These are phyloP conservation scores for Rhinolophus sinicus DNA, from an alignment of 2,113 vertebrate genomes.

Conservation along the genomic window DNA sequence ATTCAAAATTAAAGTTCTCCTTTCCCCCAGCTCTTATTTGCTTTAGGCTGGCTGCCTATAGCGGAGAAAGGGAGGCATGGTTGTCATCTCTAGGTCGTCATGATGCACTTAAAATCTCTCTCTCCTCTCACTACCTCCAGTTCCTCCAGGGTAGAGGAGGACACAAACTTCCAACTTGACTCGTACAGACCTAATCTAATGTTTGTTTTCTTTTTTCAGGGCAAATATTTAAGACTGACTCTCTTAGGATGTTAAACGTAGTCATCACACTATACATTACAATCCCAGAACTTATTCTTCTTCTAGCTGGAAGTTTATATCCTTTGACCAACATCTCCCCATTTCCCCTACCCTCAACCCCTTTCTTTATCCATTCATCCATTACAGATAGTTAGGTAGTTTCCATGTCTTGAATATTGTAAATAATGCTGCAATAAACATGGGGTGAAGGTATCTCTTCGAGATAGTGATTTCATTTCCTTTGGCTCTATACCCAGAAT, in stretches of 20 bases:
- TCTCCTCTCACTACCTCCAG: not conserved
- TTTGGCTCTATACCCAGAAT: not conserved
- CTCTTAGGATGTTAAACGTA: not conserved
- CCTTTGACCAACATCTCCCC: not conserved
- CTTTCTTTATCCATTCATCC: not conserved
- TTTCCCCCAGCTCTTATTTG: not conserved
- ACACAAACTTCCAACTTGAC: not conserved
- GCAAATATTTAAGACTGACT: not conserved
- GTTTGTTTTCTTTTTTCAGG: not conserved
- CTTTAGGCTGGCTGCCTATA: not conserved
- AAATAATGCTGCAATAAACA: not conserved
- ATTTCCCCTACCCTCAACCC: too few relatives aligned
- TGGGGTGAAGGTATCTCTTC: not conserved
- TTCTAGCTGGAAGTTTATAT: not conserved
- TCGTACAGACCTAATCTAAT: not conserved
- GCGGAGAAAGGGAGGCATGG: not conserved
- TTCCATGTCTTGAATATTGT: not conserved
- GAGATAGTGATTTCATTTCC: not conserved
- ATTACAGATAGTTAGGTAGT: not conserved
- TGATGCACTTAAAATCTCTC: not conserved
- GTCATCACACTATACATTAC: not conserved
- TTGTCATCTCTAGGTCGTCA: not conserved
- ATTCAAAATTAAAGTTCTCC: slow-evolving; percentile 57
- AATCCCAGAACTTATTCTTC: not conserved
- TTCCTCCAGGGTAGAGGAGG: not conserved